Conservation (phyloP, 2,888 invertebrate species). For the Drosophila neutralis region DNA sequence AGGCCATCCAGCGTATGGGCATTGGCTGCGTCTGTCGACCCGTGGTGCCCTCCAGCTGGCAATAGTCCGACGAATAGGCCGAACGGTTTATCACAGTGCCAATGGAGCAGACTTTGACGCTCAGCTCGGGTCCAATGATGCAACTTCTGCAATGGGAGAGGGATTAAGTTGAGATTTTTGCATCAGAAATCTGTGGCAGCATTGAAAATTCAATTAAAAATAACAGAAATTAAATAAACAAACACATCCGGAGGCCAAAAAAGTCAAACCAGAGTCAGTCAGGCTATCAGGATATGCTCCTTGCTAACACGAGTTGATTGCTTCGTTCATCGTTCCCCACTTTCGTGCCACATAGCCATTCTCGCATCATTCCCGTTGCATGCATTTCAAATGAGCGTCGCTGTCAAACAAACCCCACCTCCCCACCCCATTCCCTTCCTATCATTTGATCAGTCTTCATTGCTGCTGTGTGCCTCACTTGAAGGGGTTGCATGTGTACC, state of each 20-base stretch:
- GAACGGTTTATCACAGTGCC: constrained; percentile 89
- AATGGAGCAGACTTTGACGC: constrained; percentile 91
- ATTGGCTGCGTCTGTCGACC: constrained; percentile 86
- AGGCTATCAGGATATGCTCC: constrained; percentile 56
- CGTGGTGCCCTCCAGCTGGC: constrained; percentile 89
- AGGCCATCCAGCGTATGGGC: constrained; percentile 95
- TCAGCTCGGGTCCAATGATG: constrained; percentile 90
- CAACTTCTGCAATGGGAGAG: constrained; percentile 88
- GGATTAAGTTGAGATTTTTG: constrained; percentile 32
- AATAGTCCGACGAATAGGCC: constrained; percentile 91
- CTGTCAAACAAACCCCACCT: constrained; percentile 45
- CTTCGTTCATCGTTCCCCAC: constrained; percentile 46
- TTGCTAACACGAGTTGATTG: constrained; percentile 68
- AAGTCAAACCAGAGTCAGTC: constrained; percentile 33
- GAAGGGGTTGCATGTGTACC: constrained; percentile 55
- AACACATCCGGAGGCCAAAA: constrained; percentile 71
- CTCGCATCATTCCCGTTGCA: constrained; percentile 53
- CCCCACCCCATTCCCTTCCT: neutral
- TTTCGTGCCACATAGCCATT: constrained; percentile 19
- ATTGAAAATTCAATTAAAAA: constrained; percentile 78
- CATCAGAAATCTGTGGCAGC: constrained; percentile 46
- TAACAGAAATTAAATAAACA: constrained; percentile 76
- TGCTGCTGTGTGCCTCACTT: constrained; percentile 37
- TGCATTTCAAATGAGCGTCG: constrained; percentile 72
- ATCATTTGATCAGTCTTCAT: constrained; percentile 29